phyloP scores from a whole-genome alignment of 2,888 invertebrate genomes.

The Archips xylosteana region DNA sequence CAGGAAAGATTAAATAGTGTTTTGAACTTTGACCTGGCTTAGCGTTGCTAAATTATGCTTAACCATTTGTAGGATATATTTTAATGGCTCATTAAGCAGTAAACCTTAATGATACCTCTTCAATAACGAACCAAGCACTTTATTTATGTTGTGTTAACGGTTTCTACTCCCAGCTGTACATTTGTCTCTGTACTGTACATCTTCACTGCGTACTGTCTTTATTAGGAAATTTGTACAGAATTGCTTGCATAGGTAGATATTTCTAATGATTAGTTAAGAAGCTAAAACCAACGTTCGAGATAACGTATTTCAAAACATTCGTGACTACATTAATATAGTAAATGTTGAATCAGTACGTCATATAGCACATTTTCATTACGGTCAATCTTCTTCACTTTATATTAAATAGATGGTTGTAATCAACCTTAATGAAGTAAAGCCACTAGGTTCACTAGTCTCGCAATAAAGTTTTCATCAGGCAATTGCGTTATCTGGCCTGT shows the following conservation, averaged over 20 bases:
- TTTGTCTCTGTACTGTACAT: constrained; percentile 10
- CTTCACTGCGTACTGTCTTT: constrained; percentile 6
- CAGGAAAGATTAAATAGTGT: constrained; percentile 4
- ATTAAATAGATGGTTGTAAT: constrained; percentile 25
- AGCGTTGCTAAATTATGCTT: constrained; percentile 33
- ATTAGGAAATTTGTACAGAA: not conserved
- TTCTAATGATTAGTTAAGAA: not conserved
- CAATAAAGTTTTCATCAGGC: constrained; percentile 44
- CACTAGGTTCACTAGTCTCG: constrained; percentile 27
- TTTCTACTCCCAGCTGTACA: constrained; percentile 11
- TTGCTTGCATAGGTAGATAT: not conserved
- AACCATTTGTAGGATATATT: constrained; percentile 32
- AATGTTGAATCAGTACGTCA: constrained; percentile 1
- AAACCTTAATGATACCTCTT: constrained; percentile 45
- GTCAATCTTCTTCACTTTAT: constrained; percentile 12
- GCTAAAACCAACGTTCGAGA: constrained; percentile 12
- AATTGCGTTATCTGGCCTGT: constrained; percentile 43
- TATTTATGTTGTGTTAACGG: constrained; percentile 31
- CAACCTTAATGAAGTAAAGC: constrained; percentile 34
- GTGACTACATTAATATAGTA: constrained; percentile 7
- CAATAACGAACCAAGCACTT: constrained; percentile 46
- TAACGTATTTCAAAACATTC: constrained; percentile 23
- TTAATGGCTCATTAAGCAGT: constrained; percentile 38
- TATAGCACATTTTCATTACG: constrained; percentile 12
- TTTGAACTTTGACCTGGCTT: constrained; percentile 38